Percentiles rank a stretch among this genome's conserved stretches.
phyloP scores from a whole-genome alignment of 2,888 invertebrate species.

The Orgyia antiqua region DNA sequence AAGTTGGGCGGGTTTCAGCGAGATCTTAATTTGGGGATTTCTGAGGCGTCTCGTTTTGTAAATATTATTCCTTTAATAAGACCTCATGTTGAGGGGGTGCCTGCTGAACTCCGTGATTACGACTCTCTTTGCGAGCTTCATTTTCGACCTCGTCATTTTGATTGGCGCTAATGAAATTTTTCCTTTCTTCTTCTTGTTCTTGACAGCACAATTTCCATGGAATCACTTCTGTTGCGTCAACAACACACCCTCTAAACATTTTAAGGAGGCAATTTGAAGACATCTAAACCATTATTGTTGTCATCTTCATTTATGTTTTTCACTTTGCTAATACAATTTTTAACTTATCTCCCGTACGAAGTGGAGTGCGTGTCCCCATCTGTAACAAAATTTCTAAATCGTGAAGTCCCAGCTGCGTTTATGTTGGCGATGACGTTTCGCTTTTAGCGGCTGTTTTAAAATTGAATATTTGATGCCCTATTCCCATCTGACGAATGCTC shows the following conservation, averaged over 20 bases:
- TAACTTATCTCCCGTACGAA: conserved; percentile 64
- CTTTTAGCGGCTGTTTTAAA: conserved; percentile 78
- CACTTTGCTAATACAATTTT: conserved; percentile 74
- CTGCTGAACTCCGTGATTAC: conserved; percentile 76
- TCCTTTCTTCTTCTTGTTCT: conserved; percentile 72
- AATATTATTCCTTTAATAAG: conserved; percentile 79
- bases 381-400: conserved; percentile 74
- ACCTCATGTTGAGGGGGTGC: conserved; percentile 76
- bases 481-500: conserved; percentile 73
- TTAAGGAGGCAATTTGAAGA: conserved; percentile 56
- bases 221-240: conserved; percentile 60
- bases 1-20: conserved; percentile 78
- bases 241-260: conserved; percentile 64
- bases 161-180: conserved; percentile 79
- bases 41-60: conserved; percentile 79
- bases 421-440: conserved; percentile 73
- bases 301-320: conserved; percentile 67
- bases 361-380: conserved; percentile 71
- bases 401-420: conserved; percentile 72
- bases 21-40: conserved; percentile 79
- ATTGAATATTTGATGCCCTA: conserved; percentile 77
- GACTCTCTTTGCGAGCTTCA: conserved; percentile 75
- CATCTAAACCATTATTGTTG: conserved; percentile 62
- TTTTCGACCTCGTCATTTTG: conserved; percentile 78
- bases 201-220: conserved; percentile 72